Percentiles rank a stretch among this genome's conserved stretches.
These are phyloP conservation scores for Dendroctonus ponderosae DNA, from an alignment of 1,140 invertebrate genomes.

Conservation along the genomic window DNA sequence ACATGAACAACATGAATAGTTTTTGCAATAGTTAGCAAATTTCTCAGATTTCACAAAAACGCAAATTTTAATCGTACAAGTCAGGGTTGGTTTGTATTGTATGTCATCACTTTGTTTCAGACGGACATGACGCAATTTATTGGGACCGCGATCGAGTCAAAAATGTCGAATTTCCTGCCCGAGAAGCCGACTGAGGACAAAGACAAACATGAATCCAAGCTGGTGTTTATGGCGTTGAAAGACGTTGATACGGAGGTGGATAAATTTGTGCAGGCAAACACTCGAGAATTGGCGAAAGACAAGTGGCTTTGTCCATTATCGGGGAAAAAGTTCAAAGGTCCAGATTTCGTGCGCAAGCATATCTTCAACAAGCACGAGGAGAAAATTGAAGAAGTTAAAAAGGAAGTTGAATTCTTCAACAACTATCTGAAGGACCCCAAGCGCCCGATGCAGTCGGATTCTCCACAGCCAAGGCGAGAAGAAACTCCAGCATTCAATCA, in stretches of 20 bases:
- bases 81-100: too few species aligned
- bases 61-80: too few species aligned
- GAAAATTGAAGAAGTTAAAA: conserved; percentile 94
- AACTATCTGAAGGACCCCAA: conserved; percentile 96
- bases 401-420: conserved; percentile 97
- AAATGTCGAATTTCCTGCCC: conserved; percentile 86
- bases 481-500: conserved; percentile 54
- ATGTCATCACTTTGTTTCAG: conserved; percentile 17
- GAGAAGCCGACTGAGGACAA: conserved; percentile 51
- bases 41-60: too few species aligned
- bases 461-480: conserved; percentile 59
- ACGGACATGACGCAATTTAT: conserved; percentile 50
- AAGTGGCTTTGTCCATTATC: conserved; percentile 98
- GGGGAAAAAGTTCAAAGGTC: conserved; percentile 98
- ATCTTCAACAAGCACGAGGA: conserved; percentile 97
- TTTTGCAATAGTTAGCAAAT: too few species aligned
- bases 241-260: conserved; percentile 90
- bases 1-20: too few species aligned
- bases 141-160: conserved; percentile 63
- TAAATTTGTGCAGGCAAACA: conserved; percentile 91
- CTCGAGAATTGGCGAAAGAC: conserved; percentile 93
- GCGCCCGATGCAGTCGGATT: conserved; percentile 89
- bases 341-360: conserved; percentile 98
- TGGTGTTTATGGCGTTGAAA: conserved; percentile 59
- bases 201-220: conserved; percentile 47